These are phyloP conservation scores for Athetis lepigone DNA, from an alignment of 2,888 invertebrate genomes.

Conservation along the genomic window DNA sequence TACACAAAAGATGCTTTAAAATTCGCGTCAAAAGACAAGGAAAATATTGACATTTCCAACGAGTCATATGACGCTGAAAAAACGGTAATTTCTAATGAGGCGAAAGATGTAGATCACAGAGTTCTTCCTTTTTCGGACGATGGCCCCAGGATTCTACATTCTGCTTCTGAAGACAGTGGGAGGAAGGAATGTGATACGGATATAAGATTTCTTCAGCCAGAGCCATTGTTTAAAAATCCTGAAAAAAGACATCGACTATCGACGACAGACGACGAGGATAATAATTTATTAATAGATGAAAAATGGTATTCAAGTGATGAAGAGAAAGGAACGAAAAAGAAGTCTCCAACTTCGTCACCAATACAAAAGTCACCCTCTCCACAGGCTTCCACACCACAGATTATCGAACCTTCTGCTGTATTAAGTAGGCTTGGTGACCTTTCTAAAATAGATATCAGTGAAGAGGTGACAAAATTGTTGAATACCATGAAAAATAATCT, in stretches of 20 bases:
- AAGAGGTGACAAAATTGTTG: constrained; percentile 93
- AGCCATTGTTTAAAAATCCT: constrained; percentile 85
- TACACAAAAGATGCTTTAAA: constrained; percentile 89
- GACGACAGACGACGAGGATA: constrained; percentile 91
- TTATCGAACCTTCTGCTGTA: constrained; percentile 88
- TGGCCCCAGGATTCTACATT: constrained; percentile 68
- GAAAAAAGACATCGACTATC: constrained; percentile 86
- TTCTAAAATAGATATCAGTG: constrained; percentile 94
- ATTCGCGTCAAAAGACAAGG: constrained; percentile 87
- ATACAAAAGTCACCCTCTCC: constrained; percentile 74
- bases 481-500: constrained; percentile 91
- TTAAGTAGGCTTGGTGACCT: constrained; percentile 93
- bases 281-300: constrained; percentile 90
- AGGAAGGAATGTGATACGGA: constrained; percentile 85
- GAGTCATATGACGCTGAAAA: constrained; percentile 81
- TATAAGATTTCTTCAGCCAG: constrained; percentile 86
- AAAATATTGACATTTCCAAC: constrained; percentile 85
- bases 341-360: constrained; percentile 82
- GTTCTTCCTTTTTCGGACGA: constrained; percentile 85
- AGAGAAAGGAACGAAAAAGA: constrained; percentile 89
- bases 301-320: constrained; percentile 96
- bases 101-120: constrained; percentile 88
- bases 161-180: constrained; percentile 66
- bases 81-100: constrained; percentile 72
- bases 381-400: constrained; percentile 84